Conservation (phyloP, 2,888 invertebrate genomes). For the Synergus japonicus region DNA sequence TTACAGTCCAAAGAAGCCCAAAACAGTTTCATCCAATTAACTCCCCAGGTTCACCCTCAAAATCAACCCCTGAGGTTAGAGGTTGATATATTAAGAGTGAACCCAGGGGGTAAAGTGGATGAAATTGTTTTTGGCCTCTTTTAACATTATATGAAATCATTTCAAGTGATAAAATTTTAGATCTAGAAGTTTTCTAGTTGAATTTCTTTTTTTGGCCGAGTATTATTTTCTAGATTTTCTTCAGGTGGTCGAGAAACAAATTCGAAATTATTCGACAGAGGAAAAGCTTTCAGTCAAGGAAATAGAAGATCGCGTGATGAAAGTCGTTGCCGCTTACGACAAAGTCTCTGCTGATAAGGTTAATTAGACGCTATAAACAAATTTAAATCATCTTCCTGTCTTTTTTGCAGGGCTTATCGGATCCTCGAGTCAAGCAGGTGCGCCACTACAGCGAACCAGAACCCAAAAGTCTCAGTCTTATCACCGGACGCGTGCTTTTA, state of each 20-base stretch:
- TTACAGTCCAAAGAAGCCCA: too few species aligned
- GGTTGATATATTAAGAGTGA: too few species aligned
- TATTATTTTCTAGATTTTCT: background rate
- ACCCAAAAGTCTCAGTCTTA: conserved; percentile 89
- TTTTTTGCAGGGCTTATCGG: conserved; percentile 83
- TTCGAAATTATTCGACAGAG: conserved; percentile 72
- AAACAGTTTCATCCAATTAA: too few species aligned
- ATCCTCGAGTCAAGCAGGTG: conserved; percentile 79
- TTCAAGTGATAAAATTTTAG: too few species aligned
- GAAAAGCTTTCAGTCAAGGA: conserved; percentile 81
- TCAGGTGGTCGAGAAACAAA: conserved; percentile 51
- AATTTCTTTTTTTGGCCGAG: too few species aligned
- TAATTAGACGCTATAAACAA: conserved; percentile 68
- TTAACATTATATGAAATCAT: too few species aligned
- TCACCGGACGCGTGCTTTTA: conserved; percentile 93
- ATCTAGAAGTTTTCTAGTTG: too few species aligned
- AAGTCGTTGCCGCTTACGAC: conserved; percentile 93
- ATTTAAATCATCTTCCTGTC: conserved; percentile 68
- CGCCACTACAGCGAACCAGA: conserved; percentile 87
- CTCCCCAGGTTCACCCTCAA: too few species aligned
- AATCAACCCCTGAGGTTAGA: too few species aligned
- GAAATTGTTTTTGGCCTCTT: too few species aligned
- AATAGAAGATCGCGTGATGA: conserved; percentile 89
- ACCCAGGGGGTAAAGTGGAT: too few species aligned
- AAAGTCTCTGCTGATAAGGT: conserved; percentile 93